Conservation (phyloP, 2,888 invertebrate genomes). For the Scaptomyza cyrtandrae region DNA sequence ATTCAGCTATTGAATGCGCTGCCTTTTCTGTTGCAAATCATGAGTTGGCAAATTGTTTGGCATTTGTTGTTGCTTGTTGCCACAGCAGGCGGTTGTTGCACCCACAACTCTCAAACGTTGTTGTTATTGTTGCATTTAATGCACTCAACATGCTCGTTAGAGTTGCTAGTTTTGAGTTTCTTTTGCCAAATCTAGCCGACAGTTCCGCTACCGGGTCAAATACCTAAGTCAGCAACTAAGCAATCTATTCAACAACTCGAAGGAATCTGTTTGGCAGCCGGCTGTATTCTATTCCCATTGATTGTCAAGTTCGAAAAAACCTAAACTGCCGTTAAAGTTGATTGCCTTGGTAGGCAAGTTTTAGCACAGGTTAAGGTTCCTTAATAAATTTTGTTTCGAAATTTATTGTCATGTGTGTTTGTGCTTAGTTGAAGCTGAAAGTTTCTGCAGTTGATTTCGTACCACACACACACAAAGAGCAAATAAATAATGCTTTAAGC, state of each 20-base stretch:
- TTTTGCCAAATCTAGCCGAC: constrained; percentile 32
- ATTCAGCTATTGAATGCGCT: constrained; percentile 20
- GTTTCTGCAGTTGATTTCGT: constrained; percentile 47
- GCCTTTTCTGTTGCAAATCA: constrained; percentile 34
- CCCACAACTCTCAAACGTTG: constrained; percentile 13
- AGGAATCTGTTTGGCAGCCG: constrained; percentile 12
- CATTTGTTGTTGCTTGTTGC: constrained; percentile 23
- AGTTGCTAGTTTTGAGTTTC: constrained; percentile 26
- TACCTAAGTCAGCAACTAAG: constrained; percentile 1
- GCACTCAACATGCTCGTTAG: constrained; percentile 60
- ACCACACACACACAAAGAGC: constrained; percentile 26
- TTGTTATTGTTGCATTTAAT: constrained; percentile 36
- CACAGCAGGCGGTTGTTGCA: constrained; percentile 46
- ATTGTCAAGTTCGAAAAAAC: constrained; percentile 56
- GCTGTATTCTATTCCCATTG: constrained; percentile 63
- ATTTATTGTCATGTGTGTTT: constrained; percentile 54
- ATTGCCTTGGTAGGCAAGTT: constrained; percentile 55
- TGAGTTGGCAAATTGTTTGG: constrained; percentile 58
- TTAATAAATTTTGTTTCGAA: constrained; percentile 59
- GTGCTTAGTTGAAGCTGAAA: constrained; percentile 35
- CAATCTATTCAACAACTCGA: neutral
- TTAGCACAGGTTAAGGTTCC: constrained; percentile 48
- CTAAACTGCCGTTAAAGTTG: constrained; percentile 65
- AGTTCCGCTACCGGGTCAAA: constrained; percentile 54
- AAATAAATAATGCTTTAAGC: constrained; percentile 34